Percentiles rank a stretch among this genome's conserved stretches.
Conservation (phyloP, 2,888 invertebrate genomes). For the Peribatodes rhomboidaria region DNA sequence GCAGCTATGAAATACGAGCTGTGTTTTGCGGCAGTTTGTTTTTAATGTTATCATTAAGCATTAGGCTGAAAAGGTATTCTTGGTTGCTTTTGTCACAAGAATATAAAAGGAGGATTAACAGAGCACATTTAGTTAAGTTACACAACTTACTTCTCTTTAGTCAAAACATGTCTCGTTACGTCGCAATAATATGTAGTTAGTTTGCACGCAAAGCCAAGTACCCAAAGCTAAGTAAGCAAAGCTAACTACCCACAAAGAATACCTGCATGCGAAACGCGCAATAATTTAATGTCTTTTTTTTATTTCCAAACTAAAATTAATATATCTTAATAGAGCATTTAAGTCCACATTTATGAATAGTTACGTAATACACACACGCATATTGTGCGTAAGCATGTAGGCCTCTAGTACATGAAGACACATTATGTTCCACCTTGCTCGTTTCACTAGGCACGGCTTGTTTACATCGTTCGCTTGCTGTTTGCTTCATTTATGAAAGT, state of each 20-base stretch:
- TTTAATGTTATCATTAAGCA: slow-evolving; percentile 28
- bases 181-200: no score
- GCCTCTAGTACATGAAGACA: slow-evolving; percentile 20
- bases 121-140: neutral
- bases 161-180: neutral
- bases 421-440: slow-evolving; percentile 19
- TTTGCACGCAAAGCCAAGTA: no score
- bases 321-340: neutral
- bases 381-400: slow-evolving; percentile 9
- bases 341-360: slow-evolving; percentile 2
- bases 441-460: slow-evolving; percentile 14
- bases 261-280: no score
- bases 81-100: slow-evolving; percentile 3
- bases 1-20: slow-evolving; percentile 22
- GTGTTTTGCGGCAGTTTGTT: slow-evolving; percentile 21
- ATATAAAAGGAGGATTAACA: slow-evolving; percentile 11
- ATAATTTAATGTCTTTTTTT: no score
- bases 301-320: no score
- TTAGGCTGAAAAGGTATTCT: slow-evolving; percentile 23
- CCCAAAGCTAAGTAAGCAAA: no score
- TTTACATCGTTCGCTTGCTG: slow-evolving; percentile 18
- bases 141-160: neutral
- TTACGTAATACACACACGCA: neutral
- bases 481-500: slow-evolving; percentile 16
- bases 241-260: no score